Evolutionary conservation across 2,113 vertebrate species (phyloP).

Genomic region (Ornithorhynchus anatinus): DNA sequence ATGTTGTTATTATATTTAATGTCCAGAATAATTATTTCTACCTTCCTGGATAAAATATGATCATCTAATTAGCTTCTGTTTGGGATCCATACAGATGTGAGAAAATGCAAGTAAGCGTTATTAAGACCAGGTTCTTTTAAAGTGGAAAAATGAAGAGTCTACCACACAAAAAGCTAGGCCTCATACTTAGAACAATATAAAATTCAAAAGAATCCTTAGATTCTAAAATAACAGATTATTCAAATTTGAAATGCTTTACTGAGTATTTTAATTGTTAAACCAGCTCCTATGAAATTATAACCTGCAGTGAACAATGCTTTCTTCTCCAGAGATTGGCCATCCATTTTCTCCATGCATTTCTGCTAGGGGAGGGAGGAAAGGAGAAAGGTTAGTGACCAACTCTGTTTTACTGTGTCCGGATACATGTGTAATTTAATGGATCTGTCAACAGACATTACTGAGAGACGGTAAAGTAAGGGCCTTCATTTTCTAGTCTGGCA

Average conservation of each 20-base stretch:
- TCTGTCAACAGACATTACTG: constrained; percentile 5
- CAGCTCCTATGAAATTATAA: neutral
- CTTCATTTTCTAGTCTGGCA: constrained; percentile 32
- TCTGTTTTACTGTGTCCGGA: neutral
- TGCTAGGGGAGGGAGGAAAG: neutral
- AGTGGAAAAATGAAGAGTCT: too few relatives aligned
- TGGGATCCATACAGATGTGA: too few relatives aligned
- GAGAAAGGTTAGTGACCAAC: neutral
- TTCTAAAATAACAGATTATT: neutral
- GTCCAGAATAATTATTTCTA: too few relatives aligned
- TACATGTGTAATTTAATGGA: neutral
- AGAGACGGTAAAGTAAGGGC: constrained; percentile 8
- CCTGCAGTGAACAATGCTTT: neutral
- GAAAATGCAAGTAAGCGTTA: too few relatives aligned
- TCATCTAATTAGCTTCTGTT: too few relatives aligned
- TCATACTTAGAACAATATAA: too few relatives aligned
- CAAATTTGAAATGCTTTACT: neutral
- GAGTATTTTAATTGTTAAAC: neutral
- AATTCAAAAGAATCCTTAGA: neutral
- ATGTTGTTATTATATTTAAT: too few relatives aligned
- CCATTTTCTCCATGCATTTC: neutral
- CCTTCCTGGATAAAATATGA: too few relatives aligned
- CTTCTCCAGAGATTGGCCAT: neutral
- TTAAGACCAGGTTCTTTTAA: too few relatives aligned
- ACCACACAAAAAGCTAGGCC: too few relatives aligned